These are phyloP conservation scores for Acanthurus tractus DNA, from an alignment of 2,797 vertebrate genomes.

Conservation along the genomic window DNA sequence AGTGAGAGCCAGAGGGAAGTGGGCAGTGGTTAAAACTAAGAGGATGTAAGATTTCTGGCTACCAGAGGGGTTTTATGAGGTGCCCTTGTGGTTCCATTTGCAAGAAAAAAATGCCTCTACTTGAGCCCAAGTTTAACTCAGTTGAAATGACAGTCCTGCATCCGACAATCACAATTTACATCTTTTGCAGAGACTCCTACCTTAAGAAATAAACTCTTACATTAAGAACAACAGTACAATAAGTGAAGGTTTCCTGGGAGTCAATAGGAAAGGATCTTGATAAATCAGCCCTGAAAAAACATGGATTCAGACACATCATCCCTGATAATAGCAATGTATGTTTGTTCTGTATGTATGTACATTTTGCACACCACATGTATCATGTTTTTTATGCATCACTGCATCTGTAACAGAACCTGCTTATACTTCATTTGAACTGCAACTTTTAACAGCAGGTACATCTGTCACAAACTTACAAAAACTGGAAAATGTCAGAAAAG, in stretches of 20 bases:
- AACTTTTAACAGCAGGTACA: background rate
- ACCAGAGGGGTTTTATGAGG: constrained; percentile 37
- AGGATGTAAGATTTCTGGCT: constrained; percentile 35
- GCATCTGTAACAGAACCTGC: background rate
- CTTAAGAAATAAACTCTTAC: background rate
- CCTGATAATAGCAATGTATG: background rate
- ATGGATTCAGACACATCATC: too few species aligned
- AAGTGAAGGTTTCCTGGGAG: background rate
- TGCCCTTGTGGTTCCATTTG: constrained; percentile 30
- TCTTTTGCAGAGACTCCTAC: constrained; percentile 12
- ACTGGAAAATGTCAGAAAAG: background rate
- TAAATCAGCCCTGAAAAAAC: constrained; percentile 1
- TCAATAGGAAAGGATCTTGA: background rate
- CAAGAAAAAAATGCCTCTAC: constrained; percentile 20
- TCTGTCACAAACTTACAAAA: background rate
- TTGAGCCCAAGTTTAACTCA: background rate
- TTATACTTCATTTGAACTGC: background rate
- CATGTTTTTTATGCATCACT: background rate
- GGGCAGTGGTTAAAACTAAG: constrained; percentile 1
- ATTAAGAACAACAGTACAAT: background rate
- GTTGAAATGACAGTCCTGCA: constrained; percentile 1
- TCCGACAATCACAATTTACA: constrained; percentile 13
- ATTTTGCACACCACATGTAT: background rate
- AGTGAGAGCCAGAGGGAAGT: constrained; percentile 30
- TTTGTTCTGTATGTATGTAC: background rate